Evolutionary conservation across 1,140 invertebrate genomes (phyloP).

Genomic region (Triops cancriformis): DNA sequence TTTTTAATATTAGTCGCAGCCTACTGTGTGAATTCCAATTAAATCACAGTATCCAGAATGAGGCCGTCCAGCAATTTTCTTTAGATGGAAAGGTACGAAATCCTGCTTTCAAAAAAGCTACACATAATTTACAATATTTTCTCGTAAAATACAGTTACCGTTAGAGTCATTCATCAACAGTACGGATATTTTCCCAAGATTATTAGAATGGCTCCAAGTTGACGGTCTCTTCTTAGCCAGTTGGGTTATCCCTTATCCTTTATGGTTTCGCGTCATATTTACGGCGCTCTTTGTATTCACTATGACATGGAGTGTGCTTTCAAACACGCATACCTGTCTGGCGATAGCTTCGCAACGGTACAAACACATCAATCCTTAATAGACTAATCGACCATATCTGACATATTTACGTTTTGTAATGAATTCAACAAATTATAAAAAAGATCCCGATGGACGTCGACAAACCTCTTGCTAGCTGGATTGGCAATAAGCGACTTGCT

Average conservation of each 20-base stretch:
- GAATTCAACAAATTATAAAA: not conserved
- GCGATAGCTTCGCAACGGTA: not conserved
- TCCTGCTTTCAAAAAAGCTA: not conserved
- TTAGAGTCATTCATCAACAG: not conserved
- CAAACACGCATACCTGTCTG: not conserved
- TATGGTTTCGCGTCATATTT: not conserved
- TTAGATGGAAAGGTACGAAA: not conserved
- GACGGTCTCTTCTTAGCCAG: not conserved
- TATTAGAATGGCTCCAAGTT: not conserved
- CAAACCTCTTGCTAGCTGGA: slow-evolving; percentile 24
- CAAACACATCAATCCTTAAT: not conserved
- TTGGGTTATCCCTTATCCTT: not conserved
- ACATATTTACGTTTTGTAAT: not conserved
- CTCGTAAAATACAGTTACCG: not conserved
- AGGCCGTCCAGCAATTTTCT: not conserved
- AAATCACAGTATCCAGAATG: not conserved
- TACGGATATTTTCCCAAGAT: not conserved
- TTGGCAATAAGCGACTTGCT: slow-evolving; percentile 27
- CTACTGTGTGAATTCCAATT: not conserved
- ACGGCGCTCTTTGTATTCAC: not conserved
- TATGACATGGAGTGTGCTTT: not conserved
- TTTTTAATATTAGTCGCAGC: not conserved
- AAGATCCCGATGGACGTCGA: slow-evolving; percentile 25
- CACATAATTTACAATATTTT: not conserved
- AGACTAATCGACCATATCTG: not conserved